Evolutionary conservation across 2,888 invertebrate genomes (phyloP), one percentile per base, ranked within the genome.

Genomic region (Apamea anceps): DNA sequence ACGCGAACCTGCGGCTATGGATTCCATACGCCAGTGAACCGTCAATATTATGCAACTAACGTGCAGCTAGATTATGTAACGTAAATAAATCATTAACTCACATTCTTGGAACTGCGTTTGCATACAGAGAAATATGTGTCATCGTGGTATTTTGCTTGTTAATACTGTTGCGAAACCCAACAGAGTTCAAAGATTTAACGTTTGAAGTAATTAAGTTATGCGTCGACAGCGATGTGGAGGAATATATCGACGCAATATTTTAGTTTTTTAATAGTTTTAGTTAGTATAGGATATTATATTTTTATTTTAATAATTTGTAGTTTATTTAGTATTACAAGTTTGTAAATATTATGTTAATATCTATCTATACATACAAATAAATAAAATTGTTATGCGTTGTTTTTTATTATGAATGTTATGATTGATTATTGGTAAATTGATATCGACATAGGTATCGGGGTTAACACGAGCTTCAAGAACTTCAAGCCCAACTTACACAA

Each of bases 31-130:
- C 25, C 42, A 32, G 37, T 37, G 28, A 48, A 62, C 48, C 21
- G 25, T 37, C 71, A 57, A 82, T 62, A 32, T 82, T 74, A 67
- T 79, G 66, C 60, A 83, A 84, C 28, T 45, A 57, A 37, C 62
- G 45, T 77, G 51, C 65, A 68, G n/a, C 32, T 45, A 60, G 18
- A n/a, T 83, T 82, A 71, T 71, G 37, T 78, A 73, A 83, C 45
- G 18, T 45, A 71, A 80, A 76, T 76, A 71, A 73, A 82, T 73
- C 70, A 78, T 65, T 54, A 73, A 77, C 77, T 54, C 54, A 67
- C 45, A 67, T 82, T 77, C 66, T 72, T 48, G 37, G 51, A 54
- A 48, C 25, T 51, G 32, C 51, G 75, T 25, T 82, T 73, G 65
- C 70, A 71, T 71, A 65, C 68, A 54, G 25, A 82, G 8, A 78